Evolutionary conservation across 2,113 vertebrate genomes (phyloP).

Genomic region (Channa maculata): DNA sequence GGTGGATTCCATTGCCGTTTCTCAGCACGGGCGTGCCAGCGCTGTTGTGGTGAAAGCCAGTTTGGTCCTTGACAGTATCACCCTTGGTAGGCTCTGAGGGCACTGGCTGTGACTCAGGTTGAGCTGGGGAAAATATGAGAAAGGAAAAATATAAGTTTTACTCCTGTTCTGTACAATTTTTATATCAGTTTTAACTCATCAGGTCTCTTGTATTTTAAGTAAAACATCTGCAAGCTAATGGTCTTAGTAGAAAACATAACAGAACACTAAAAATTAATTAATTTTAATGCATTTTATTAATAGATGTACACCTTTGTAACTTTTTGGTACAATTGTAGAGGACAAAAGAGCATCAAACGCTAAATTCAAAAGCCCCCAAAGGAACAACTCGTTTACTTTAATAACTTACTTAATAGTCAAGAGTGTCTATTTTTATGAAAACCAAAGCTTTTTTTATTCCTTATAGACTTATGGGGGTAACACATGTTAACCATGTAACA

Average conservation of each 20-base stretch:
- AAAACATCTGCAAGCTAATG: background rate
- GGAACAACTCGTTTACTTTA: constrained; percentile 22
- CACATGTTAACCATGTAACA: constrained; percentile 6
- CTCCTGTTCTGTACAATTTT: background rate
- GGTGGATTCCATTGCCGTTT: constrained; percentile 82
- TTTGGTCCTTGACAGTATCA: constrained; percentile 83
- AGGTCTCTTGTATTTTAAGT: no score
- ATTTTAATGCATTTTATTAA: no score
- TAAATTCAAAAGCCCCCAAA: background rate
- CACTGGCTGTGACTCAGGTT: constrained; percentile 87
- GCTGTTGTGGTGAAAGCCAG: constrained; percentile 71
- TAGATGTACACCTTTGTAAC: no score
- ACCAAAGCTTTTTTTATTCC: constrained; percentile 11
- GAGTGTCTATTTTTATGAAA: background rate
- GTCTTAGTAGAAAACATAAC: constrained; percentile 4
- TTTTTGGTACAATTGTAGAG: background rate
- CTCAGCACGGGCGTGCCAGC: constrained; percentile 44
- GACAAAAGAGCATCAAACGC: background rate
- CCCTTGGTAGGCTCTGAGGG: constrained; percentile 80
- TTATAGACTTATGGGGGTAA: background rate
- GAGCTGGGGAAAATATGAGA: constrained; percentile 79
- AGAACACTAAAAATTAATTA: no score
- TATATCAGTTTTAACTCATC: background rate
- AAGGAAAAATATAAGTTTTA: constrained; percentile 24
- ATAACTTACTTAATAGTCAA: background rate